Base-by-base conservation (phyloP, 2,888 invertebrate species). In the Alentia gelatinosa region DNA sequence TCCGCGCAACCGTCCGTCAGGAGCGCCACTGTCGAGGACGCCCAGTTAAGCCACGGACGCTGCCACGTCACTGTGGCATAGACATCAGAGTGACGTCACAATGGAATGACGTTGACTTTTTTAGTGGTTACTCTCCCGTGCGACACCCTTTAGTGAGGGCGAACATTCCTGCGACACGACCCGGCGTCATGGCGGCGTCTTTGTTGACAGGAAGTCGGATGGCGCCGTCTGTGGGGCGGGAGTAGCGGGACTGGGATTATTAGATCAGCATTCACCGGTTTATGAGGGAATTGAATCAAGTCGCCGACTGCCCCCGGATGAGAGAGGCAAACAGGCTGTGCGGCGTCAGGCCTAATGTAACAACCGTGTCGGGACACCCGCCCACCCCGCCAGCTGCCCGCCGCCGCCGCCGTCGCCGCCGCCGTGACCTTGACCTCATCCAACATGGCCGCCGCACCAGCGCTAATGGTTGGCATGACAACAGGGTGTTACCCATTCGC, bases 401-500 rank as follows among this genome's bases (percentile, higher is more conserved):
- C 63, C n/a, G 63, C n/a, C 9, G 15, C 63, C 15, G 63, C 63
- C 35, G 79, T 35, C 1, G 7, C 9, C 79, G 4, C 12, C 39
- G 39, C 12, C 74, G 79, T 23, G 37, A 79, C 79, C 79, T 79
- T 37, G 74, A 74, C 74, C 74, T 26, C 47, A 12, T 7, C 7
- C 47, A 47, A 63, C 63, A 63, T n/a, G 63, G n/a, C 63, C n/a
- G 63, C 12, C n/a, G 63, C 12, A 5, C 26, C 5, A 9, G 63
- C n/a, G 26, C 63, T 63, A 63, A 63, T 63, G 63, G 63, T 75
- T 75, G 75, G 75, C 75, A 75, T 75, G 75, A 75, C 30, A 75
- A 75, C 75, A 75, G 75, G 75, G 33, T n/a, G 9, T 35, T 79
- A 15, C 37, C 79, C 23, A 35, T 1, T 79, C 1, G 74, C 74